A percentile compares a stretch with the other conserved stretches of the same genome.
Conservation (phyloP, 2,797 vertebrate genomes). For the Bradypodion pumilum region DNA sequence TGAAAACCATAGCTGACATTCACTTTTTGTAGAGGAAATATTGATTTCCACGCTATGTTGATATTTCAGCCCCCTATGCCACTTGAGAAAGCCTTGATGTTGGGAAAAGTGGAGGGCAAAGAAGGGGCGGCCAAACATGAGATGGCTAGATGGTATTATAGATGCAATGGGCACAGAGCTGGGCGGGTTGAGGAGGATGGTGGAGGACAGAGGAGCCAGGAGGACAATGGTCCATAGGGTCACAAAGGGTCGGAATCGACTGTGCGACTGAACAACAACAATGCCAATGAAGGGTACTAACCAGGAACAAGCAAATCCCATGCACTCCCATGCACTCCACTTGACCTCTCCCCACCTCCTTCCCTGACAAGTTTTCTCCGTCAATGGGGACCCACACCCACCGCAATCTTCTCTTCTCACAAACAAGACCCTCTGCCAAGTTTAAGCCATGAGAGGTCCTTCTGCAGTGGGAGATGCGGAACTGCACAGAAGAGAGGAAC, state of each 20-base stretch:
- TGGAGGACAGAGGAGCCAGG: too few species aligned
- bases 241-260: too few species aligned
- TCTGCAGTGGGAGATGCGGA: background rate
- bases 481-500: background rate
- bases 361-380: too few species aligned
- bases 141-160: too few species aligned
- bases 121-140: too few species aligned
- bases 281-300: background rate
- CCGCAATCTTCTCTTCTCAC: too few species aligned
- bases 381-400: accelerated
- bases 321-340: background rate
- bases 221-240: too few species aligned
- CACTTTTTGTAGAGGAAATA: background rate
- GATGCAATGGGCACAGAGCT: too few species aligned
- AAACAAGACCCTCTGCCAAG: accelerated
- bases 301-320: background rate
- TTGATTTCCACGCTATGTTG: background rate
- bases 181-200: too few species aligned
- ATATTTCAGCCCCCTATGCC: background rate
- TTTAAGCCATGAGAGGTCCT: background rate
- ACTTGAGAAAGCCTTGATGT: too few species aligned
- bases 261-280: too few species aligned
- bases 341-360: background rate
- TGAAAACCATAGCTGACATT: background rate
- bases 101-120: too few species aligned